Conservation (phyloP, 2,113 vertebrate species). For the Lycocorax pyrrhopterus region DNA sequence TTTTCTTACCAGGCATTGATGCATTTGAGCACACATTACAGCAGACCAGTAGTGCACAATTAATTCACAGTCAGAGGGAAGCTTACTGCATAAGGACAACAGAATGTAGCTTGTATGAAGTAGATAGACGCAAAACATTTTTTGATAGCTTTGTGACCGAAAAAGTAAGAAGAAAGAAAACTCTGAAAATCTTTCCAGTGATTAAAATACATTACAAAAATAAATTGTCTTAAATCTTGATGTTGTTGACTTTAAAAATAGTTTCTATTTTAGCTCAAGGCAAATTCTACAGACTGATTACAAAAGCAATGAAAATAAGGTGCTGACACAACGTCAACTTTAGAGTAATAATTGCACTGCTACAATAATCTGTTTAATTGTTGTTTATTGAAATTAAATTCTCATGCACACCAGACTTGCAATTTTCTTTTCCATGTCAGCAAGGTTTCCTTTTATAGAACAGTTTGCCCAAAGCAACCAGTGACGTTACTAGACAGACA, state of each 20-base stretch:
- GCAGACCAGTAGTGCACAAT: not conserved
- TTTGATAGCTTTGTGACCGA: not conserved
- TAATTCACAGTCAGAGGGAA: not conserved
- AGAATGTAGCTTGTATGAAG: not conserved
- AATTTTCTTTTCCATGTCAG: constrained; percentile 64
- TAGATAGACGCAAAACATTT: not conserved
- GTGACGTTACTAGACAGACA: not conserved
- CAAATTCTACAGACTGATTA: constrained; percentile 51
- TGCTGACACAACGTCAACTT: constrained; percentile 57
- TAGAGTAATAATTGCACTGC: constrained; percentile 51
- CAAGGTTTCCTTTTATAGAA: constrained; percentile 53
- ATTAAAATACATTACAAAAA: not conserved
- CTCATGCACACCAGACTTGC: constrained; percentile 31
- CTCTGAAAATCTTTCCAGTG: not conserved
- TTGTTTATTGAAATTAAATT: constrained; percentile 72
- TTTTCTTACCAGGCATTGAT: not conserved
- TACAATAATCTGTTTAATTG: constrained; percentile 71
- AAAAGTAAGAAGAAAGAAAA: not conserved
- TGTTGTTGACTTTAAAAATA: not conserved
- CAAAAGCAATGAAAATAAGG: constrained; percentile 56
- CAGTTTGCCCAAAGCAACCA: constrained; percentile 37
- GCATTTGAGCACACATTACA: not conserved
- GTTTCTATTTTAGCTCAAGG: constrained; percentile 15
- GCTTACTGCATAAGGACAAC: not conserved
- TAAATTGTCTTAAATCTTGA: not conserved